A percentile compares a stretch with the other conserved stretches of the same genome.
These are phyloP conservation scores for Sorex araneus DNA, from an alignment of 2,113 vertebrate species.

Conservation along the genomic window DNA sequence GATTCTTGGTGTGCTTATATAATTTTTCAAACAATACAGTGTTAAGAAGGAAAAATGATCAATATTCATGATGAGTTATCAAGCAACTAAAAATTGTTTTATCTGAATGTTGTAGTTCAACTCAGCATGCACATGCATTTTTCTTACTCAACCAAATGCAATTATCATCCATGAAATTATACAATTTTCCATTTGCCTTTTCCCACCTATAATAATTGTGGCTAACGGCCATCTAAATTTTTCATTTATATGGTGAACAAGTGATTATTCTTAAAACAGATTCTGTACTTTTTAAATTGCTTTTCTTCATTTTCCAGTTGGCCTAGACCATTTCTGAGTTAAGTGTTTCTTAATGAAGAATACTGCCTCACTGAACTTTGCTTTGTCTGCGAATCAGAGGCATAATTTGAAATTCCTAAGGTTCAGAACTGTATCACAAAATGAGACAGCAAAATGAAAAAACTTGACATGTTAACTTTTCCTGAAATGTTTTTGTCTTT, in stretches of 20 bases:
- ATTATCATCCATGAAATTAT: slow-evolving; percentile 76
- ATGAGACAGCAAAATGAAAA: background rate
- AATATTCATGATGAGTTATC: slow-evolving; percentile 61
- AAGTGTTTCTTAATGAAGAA: slow-evolving; percentile 77
- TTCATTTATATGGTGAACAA: slow-evolving; percentile 76
- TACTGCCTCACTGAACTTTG: slow-evolving; percentile 73
- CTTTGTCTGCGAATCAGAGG: slow-evolving; percentile 54
- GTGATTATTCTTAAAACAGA: slow-evolving; percentile 76
- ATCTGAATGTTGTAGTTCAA: slow-evolving; percentile 46
- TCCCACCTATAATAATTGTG: slow-evolving; percentile 65
- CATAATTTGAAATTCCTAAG: slow-evolving; percentile 73
- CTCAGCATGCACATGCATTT: slow-evolving; percentile 46
- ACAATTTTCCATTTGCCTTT: slow-evolving; percentile 73
- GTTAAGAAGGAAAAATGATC: slow-evolving; percentile 32
- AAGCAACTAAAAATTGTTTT: slow-evolving; percentile 36
- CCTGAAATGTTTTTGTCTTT: slow-evolving; percentile 1
- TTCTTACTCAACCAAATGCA: slow-evolving; percentile 65
- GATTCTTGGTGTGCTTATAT: background rate
- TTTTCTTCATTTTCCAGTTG: slow-evolving; percentile 75
- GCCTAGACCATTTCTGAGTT: slow-evolving; percentile 68
- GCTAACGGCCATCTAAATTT: slow-evolving; percentile 70
- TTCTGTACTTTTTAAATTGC: slow-evolving; percentile 67
- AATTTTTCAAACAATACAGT: slow-evolving; percentile 21
- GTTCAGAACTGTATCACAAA: slow-evolving; percentile 40
- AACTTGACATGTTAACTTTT: background rate